These are phyloP conservation scores for Romanogobio albipinnatus DNA, from an alignment of 2,113 vertebrate genomes.

Conservation along the genomic window DNA sequence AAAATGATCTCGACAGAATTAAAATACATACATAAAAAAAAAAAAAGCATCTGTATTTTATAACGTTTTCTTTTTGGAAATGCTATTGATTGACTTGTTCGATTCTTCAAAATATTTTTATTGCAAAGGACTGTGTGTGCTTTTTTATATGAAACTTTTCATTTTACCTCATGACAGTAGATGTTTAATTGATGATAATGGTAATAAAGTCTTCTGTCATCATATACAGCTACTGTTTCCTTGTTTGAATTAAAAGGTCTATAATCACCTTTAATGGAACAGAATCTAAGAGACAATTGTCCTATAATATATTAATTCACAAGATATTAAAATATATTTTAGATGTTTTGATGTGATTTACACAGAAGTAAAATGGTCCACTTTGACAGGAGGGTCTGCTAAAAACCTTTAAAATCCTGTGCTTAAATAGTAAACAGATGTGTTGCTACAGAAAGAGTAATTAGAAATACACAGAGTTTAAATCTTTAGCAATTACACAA, in stretches of 20 bases:
- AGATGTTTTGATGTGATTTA: background rate
- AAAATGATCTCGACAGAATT: background rate
- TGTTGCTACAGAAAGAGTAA: background rate
- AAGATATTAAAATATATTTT: background rate
- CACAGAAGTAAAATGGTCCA: background rate
- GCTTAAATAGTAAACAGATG: conserved; percentile 49
- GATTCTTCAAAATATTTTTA: conserved; percentile 29
- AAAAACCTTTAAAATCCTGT: conserved; percentile 45
- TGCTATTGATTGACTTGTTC: conserved; percentile 70
- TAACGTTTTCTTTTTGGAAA: conserved; percentile 6
- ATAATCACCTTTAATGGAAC: background rate
- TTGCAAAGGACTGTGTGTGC: conserved; percentile 43
- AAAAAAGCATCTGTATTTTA: background rate
- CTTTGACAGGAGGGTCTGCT: conserved; percentile 41
- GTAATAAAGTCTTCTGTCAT: conserved; percentile 67
- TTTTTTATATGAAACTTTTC: conserved; percentile 52
- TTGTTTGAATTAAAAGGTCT: background rate
- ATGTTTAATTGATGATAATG: conserved; percentile 31
- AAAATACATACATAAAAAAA: background rate
- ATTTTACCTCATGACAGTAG: conserved; percentile 33
- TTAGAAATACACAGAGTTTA: background rate
- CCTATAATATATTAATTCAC: background rate
- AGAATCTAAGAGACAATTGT: background rate
- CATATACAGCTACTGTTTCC: background rate
- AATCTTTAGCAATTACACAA: conserved; percentile 21